A percentile compares a stretch with the other conserved stretches of the same genome.
Evolutionary conservation across 1,140 invertebrate genomes (phyloP).

Genomic region (Sitodiplosis mosellana): DNA sequence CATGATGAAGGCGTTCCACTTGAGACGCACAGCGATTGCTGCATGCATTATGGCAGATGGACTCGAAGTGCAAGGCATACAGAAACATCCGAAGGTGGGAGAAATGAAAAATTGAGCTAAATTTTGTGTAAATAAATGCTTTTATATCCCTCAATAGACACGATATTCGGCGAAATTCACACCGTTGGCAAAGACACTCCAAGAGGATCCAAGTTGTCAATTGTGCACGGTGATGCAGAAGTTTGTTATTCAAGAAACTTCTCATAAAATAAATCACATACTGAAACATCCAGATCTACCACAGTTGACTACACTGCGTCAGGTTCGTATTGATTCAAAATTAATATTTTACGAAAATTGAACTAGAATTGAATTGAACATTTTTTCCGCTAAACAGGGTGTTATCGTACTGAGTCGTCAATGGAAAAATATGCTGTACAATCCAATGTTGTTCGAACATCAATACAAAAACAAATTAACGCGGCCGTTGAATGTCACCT

Average conservation of each 20-base stretch:
- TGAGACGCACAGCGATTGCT: conserved; percentile 66
- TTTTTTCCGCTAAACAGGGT: conserved; percentile 35
- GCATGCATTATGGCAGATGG: conserved; percentile 90
- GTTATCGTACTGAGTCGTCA: conserved; percentile 81
- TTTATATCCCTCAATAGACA: conserved; percentile 37
- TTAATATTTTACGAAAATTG: background rate
- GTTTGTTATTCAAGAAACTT: conserved; percentile 58
- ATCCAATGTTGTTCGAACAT: conserved; percentile 75
- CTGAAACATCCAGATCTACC: conserved; percentile 69
- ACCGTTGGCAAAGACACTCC: conserved; percentile 71
- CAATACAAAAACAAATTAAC: conserved; percentile 68
- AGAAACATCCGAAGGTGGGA: background rate
- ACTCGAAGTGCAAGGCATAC: conserved; percentile 42
- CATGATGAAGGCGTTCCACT: conserved; percentile 54
- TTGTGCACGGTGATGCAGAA: conserved; percentile 75
- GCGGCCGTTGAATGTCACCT: conserved; percentile 73
- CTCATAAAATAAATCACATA: conserved; percentile 61
- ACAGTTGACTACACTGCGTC: conserved; percentile 70
- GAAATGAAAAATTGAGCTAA: background rate
- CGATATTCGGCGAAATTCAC: conserved; percentile 74
- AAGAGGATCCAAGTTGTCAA: conserved; percentile 91
- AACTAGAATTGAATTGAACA: background rate
- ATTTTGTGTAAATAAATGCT: background rate
- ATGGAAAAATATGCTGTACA: conserved; percentile 93
- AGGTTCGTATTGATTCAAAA: conserved; percentile 27